A percentile compares a stretch with the other conserved stretches of the same genome.
phyloP scores from a whole-genome alignment of 2,113 vertebrate species.

The Leucosticte australis region DNA sequence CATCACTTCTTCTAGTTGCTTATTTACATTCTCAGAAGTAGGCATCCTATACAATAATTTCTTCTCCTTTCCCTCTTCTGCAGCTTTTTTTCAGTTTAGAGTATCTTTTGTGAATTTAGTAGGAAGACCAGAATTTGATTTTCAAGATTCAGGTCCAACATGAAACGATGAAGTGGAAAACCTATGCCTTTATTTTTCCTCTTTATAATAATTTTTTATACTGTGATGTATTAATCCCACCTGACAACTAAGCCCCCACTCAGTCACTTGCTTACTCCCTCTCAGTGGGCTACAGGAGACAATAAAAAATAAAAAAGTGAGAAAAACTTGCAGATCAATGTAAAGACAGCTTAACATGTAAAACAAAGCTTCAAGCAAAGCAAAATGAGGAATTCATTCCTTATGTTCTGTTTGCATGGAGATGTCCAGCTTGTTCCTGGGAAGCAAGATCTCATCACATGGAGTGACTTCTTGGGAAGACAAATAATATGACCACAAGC shows the following conservation, averaged over 20 bases:
- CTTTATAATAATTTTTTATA: background rate
- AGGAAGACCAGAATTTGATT: background rate
- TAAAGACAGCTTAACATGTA: background rate
- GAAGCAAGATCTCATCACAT: background rate
- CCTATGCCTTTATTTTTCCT: background rate
- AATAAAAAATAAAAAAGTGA: background rate
- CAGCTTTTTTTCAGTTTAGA: background rate
- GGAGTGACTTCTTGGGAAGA: background rate
- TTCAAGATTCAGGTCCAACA: background rate
- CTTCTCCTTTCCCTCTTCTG: background rate
- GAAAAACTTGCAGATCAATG: background rate
- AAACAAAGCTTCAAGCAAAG: background rate
- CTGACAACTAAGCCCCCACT: background rate
- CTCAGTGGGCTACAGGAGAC: background rate
- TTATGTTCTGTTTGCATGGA: background rate
- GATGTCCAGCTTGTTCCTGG: background rate
- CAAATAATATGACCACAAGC: background rate
- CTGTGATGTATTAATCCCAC: background rate
- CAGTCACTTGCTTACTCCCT: rapidly evolving
- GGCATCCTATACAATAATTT: background rate
- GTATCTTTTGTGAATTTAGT: background rate
- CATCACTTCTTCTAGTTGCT: background rate
- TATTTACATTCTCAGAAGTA: background rate
- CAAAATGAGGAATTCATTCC: background rate
- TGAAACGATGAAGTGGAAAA: background rate